Conservation (phyloP, 2,797 vertebrate species). For the Silurus aristotelis region DNA sequence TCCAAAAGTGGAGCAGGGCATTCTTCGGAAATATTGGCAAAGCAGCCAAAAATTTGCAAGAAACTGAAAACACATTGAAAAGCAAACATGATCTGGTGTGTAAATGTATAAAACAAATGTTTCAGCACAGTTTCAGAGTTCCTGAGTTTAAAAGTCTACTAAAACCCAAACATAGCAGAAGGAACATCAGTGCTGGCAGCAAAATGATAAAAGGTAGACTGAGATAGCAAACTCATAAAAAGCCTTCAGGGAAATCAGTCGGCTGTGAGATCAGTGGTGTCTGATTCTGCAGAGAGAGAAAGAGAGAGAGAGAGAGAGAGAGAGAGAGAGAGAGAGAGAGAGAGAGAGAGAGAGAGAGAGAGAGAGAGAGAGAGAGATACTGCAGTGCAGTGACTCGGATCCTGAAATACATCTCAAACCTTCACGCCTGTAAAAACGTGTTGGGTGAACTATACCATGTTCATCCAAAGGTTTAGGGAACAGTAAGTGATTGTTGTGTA, state of each 20-base stretch:
- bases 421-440: not conserved
- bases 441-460: constrained; percentile 23
- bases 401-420: constrained; percentile 13
- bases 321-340: no score
- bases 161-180: constrained; percentile 7
- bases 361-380: not conserved
- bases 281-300: constrained; percentile 5
- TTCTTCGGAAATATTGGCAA: constrained; percentile 30
- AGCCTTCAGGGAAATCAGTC: constrained; percentile 39
- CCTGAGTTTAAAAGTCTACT: constrained; percentile 17
- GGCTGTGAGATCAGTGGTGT: constrained; percentile 33
- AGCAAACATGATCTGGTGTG: not conserved
- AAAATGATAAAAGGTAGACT: constrained; percentile 25
- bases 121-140: not conserved
- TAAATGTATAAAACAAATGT: not conserved
- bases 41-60: not conserved
- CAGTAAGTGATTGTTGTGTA: constrained; percentile 54
- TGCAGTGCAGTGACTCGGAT: not conserved
- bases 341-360: not conserved
- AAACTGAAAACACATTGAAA: not conserved
- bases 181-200: constrained; percentile 5
- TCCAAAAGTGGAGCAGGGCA: constrained; percentile 28
- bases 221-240: constrained; percentile 35
- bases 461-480: constrained; percentile 48
- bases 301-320: no score